These are phyloP conservation scores for Mastigias papua DNA, from an alignment of 30 jellyfish, hydroid and myxozoan genomes.

Conservation along the genomic window DNA sequence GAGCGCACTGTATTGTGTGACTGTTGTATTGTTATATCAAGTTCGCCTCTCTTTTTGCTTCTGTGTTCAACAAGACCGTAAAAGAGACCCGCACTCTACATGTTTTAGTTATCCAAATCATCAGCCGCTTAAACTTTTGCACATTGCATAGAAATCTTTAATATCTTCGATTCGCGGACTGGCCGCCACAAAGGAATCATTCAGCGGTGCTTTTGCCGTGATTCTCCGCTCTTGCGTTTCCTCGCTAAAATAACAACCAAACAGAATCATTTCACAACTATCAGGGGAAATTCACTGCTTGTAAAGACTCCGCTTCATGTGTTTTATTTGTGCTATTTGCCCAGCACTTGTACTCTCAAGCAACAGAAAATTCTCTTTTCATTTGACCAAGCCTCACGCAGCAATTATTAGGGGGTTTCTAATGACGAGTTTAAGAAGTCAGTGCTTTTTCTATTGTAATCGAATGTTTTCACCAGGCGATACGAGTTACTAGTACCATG, in stretches of 20 bases:
- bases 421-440: neutral
- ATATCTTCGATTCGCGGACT: constrained; percentile 59
- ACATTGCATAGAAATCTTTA: constrained; percentile 73
- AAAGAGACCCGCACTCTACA: constrained; percentile 71
- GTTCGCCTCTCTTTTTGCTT: constrained; percentile 69
- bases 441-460: constrained; percentile 1
- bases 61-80: constrained; percentile 51
- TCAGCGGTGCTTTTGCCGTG: constrained; percentile 74
- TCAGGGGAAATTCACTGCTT: constrained; percentile 59
- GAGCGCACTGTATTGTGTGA: constrained; percentile 51
- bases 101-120: constrained; percentile 71
- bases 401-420: constrained; percentile 43
- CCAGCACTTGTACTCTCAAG: constrained; percentile 68
- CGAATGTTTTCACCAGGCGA: neutral
- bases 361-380: constrained; percentile 40
- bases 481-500: neutral
- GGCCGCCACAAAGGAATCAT: constrained; percentile 68
- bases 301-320: constrained; percentile 75
- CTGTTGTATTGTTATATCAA: constrained; percentile 27
- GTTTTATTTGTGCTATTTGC: constrained; percentile 63
- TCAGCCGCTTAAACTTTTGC: constrained; percentile 71
- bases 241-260: constrained; percentile 82
- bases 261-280: constrained; percentile 77
- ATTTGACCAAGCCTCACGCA: constrained; percentile 23
- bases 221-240: constrained; percentile 80